Evolutionary conservation across 2,888 invertebrate genomes (phyloP).

Genomic region (Boloria euphrosyne): DNA sequence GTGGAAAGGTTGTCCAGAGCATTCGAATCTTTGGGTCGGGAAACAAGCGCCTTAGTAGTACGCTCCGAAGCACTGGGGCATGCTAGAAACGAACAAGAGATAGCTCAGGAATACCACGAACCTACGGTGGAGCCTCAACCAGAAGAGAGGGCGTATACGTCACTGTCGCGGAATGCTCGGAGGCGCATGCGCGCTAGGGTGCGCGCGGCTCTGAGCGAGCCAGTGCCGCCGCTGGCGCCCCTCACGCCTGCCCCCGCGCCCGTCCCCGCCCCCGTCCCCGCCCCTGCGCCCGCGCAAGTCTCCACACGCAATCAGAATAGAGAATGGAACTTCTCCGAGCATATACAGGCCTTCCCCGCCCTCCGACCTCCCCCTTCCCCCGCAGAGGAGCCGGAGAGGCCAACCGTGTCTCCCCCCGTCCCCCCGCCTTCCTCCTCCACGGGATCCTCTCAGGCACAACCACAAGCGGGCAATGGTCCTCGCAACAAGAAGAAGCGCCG

Average conservation of each 20-base stretch:
- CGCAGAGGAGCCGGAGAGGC: conserved; percentile 1
- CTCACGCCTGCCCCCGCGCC: conserved; percentile 29
- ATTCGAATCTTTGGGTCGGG: conserved; percentile 64
- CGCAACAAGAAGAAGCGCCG: conserved; percentile 70
- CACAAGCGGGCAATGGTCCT: conserved; percentile 45
- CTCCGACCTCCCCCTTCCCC: not conserved
- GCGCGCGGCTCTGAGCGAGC: conserved; percentile 56
- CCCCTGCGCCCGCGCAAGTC: not conserved
- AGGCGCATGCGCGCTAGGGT: conserved; percentile 65
- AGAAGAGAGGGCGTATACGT: conserved; percentile 28
- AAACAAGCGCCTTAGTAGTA: conserved; percentile 56
- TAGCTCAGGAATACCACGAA: conserved; percentile 29
- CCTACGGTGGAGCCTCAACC: conserved; percentile 28
- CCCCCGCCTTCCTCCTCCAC: conserved; percentile 34
- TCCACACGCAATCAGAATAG: conserved; percentile 2
- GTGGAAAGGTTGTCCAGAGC: conserved; percentile 65
- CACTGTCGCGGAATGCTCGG: conserved; percentile 64
- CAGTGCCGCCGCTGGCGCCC: conserved; percentile 41
- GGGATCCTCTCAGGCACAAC: conserved; percentile 29
- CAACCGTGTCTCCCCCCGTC: conserved; percentile 39
- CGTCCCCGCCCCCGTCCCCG: not conserved
- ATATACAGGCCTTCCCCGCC: conserved; percentile 30
- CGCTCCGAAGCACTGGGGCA: conserved; percentile 59
- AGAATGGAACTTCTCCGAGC: conserved; percentile 14
- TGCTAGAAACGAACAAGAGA: conserved; percentile 27